A percentile compares a stretch with the other conserved stretches of the same genome.
Evolutionary conservation across 2,888 invertebrate genomes (phyloP).

Genomic region (Erebia ligea): DNA sequence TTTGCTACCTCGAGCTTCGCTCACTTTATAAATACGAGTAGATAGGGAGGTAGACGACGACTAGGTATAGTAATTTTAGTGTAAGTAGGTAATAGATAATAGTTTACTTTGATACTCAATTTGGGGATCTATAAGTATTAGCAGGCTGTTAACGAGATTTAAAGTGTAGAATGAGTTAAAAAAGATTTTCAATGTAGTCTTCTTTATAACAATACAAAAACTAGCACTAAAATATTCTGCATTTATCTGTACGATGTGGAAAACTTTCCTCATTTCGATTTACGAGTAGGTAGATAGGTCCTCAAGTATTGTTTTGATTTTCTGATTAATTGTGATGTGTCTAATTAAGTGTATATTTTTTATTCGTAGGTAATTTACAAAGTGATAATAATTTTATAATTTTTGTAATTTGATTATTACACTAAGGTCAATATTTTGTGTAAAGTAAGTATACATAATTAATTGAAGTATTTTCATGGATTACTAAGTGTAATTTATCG

Average conservation of each 20-base stretch:
- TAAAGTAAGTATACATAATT: background rate
- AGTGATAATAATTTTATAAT: background rate
- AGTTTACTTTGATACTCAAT: slow-evolving; percentile 18
- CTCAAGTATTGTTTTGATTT: slow-evolving; percentile 7
- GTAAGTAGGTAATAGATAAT: slow-evolving; percentile 5
- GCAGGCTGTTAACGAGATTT: slow-evolving; percentile 4
- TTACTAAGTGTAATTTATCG: background rate
- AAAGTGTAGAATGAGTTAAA: background rate
- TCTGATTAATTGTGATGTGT: background rate
- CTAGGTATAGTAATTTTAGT: background rate
- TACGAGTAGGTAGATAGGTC: background rate
- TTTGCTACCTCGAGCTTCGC: slow-evolving; percentile 34
- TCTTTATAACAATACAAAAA: background rate
- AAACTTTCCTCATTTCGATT: slow-evolving; percentile 4
- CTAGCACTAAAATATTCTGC: background rate
- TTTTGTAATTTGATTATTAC: background rate
- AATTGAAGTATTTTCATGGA: background rate
- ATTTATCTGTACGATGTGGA: background rate
- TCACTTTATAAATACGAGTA: slow-evolving; percentile 28
- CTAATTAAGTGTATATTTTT: too few species aligned
- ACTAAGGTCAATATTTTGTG: background rate
- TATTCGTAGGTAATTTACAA: background rate
- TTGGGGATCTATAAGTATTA: slow-evolving; percentile 14
- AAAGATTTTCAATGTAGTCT: background rate
- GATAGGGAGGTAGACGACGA: slow-evolving; percentile 10